phyloP scores from a whole-genome alignment of 2,113 vertebrate genomes.

The Ptilorrhoa leucosticta region DNA sequence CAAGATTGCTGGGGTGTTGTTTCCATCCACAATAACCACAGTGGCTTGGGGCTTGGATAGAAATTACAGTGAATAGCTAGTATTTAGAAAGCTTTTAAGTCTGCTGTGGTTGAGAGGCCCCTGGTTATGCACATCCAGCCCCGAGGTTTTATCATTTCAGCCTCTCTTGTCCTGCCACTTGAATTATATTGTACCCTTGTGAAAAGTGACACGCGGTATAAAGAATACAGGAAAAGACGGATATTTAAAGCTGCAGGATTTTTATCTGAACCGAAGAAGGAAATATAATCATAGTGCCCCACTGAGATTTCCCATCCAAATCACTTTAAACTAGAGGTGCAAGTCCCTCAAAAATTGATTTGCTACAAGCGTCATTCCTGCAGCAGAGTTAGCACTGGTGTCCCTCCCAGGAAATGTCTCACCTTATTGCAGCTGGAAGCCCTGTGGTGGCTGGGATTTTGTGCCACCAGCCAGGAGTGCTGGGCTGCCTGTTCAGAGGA shows the following conservation, averaged over 20 bases:
- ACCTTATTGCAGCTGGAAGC: neutral
- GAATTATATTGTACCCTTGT: neutral
- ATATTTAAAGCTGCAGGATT: slow-evolving; percentile 20
- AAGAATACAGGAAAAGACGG: neutral
- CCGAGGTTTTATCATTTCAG: slow-evolving; percentile 19
- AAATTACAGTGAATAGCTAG: slow-evolving; percentile 27
- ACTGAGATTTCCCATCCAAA: neutral
- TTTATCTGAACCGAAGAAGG: neutral
- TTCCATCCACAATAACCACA: neutral
- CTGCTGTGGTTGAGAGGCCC: slow-evolving; percentile 16
- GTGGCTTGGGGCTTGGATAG: slow-evolving; percentile 20
- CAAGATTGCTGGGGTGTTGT: neutral
- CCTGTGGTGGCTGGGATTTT: neutral
- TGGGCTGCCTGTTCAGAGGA: neutral
- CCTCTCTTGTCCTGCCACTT: neutral
- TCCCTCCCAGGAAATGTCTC: neutral
- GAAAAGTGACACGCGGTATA: neutral
- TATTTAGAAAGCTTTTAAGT: slow-evolving; percentile 49
- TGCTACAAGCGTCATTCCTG: neutral
- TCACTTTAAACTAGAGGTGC: neutral
- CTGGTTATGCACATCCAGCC: neutral
- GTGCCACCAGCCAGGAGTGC: neutral
- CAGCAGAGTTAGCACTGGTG: neutral
- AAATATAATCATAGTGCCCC: neutral
- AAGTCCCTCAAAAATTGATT: slow-evolving; percentile 16